Conservation (phyloP, 2,113 vertebrate genomes). For the Astur gentilis region DNA sequence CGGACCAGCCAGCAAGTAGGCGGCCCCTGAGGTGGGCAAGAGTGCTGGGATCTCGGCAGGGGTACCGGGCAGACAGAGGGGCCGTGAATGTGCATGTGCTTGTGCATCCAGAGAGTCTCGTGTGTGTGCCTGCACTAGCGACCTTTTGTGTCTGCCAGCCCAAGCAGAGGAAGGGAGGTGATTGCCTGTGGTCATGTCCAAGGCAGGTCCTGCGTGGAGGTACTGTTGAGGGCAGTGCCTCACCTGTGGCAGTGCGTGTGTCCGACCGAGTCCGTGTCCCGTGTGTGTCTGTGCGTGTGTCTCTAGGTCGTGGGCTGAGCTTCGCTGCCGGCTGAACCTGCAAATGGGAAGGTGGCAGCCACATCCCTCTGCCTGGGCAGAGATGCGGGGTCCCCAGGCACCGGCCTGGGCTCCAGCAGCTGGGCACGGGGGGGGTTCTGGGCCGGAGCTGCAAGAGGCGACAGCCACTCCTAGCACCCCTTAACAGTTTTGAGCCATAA, state of each 20-base stretch:
- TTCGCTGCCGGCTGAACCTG: background rate
- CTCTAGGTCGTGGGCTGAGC: background rate
- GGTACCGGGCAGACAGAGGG: background rate
- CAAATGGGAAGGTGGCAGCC: background rate
- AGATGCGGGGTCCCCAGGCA: background rate
- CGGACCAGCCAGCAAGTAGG: background rate
- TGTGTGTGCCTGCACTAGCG: too few species aligned
- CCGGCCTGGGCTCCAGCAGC: background rate
- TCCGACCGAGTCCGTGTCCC: background rate
- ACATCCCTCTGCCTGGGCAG: fast-evolving
- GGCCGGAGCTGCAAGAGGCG: background rate
- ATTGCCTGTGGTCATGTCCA: background rate
- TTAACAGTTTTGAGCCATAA: background rate
- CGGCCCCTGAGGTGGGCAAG: background rate
- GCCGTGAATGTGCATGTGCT: background rate
- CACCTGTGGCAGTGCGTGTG: background rate
- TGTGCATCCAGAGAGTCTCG: background rate
- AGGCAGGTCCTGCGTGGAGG: background rate
- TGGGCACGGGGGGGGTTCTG: background rate
- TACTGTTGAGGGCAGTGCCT: background rate
- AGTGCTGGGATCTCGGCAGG: background rate
- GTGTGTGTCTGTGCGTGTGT: background rate
- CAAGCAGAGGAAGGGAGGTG: background rate
- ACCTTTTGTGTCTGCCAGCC: background rate
- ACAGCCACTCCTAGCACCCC: background rate